These are phyloP conservation scores for Scaptomyza polygonia DNA, from an alignment of 2,888 invertebrate genomes.

Conservation along the genomic window DNA sequence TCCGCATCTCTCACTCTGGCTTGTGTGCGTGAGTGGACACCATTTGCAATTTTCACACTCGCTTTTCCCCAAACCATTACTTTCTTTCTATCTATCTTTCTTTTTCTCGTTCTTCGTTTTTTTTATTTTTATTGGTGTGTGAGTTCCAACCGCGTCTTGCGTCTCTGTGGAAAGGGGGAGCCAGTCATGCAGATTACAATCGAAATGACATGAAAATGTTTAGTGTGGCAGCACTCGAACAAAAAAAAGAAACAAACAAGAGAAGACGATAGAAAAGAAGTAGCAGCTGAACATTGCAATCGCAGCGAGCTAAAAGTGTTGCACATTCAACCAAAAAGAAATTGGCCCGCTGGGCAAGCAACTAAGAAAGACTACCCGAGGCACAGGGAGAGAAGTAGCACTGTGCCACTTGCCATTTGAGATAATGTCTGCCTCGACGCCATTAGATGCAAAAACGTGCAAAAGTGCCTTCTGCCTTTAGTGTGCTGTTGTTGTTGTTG, in stretches of 20 bases:
- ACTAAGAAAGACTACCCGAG: not conserved
- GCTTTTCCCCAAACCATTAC: slow-evolving; percentile 35
- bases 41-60: slow-evolving; percentile 80
- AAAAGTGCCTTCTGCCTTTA: slow-evolving; percentile 14
- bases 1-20: slow-evolving; percentile 12
- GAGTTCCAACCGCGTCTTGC: slow-evolving; percentile 23
- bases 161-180: slow-evolving; percentile 40
- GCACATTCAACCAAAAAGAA: slow-evolving; percentile 68
- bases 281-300: slow-evolving; percentile 24
- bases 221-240: slow-evolving; percentile 70
- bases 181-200: slow-evolving; percentile 82
- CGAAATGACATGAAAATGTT: slow-evolving; percentile 82
- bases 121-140: not conserved
- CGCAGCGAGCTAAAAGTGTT: slow-evolving; percentile 57
- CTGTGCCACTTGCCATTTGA: slow-evolving; percentile 57
- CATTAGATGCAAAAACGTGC: slow-evolving; percentile 58
- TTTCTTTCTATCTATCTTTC: slow-evolving; percentile 7
- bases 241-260: slow-evolving; percentile 17
- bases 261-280: slow-evolving; percentile 7
- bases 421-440: slow-evolving; percentile 69
- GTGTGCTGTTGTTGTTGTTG: not conserved
- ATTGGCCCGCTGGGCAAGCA: slow-evolving; percentile 57
- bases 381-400: slow-evolving; percentile 18
- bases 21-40: slow-evolving; percentile 76
- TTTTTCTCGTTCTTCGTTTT: slow-evolving; percentile 24